These are phyloP conservation scores for Sebastes cheni DNA, from an alignment of 2,797 vertebrate species.

Conservation along the genomic window DNA sequence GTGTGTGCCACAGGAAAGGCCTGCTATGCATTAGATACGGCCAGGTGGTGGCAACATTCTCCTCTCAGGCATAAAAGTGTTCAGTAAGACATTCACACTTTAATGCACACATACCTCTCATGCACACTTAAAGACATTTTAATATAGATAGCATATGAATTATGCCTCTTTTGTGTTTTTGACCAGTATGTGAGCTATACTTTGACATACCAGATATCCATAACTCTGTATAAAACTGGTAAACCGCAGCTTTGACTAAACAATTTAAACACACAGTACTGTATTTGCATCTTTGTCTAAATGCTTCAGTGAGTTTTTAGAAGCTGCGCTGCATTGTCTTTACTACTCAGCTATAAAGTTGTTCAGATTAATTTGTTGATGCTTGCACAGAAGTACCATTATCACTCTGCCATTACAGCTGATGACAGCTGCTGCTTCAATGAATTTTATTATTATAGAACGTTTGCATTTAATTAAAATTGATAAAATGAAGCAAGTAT, in stretches of 20 bases:
- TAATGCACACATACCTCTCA: conserved; percentile 2
- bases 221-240: not conserved
- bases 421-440: not conserved
- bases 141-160: not conserved
- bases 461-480: conserved; percentile 10
- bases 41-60: conserved; percentile 69
- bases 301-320: conserved; percentile 19
- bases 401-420: not conserved
- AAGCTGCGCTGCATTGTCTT: conserved; percentile 9
- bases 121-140: not conserved
- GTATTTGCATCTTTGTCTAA: not conserved
- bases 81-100: conserved; percentile 15
- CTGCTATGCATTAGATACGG: conserved; percentile 53
- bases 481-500: not conserved
- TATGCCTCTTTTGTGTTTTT: not conserved
- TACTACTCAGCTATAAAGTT: conserved; percentile 1
- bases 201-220: not conserved
- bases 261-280: not conserved
- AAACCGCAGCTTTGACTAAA: not conserved
- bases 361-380: conserved; percentile 19
- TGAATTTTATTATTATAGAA: not conserved
- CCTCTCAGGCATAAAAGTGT: conserved; percentile 26
- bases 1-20: conserved; percentile 23
- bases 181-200: not conserved
- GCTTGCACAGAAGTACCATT: not conserved